Percentiles rank a stretch among this genome's conserved stretches.
phyloP scores from a whole-genome alignment of 1,140 invertebrate species.

The Lepidurus packardi region DNA sequence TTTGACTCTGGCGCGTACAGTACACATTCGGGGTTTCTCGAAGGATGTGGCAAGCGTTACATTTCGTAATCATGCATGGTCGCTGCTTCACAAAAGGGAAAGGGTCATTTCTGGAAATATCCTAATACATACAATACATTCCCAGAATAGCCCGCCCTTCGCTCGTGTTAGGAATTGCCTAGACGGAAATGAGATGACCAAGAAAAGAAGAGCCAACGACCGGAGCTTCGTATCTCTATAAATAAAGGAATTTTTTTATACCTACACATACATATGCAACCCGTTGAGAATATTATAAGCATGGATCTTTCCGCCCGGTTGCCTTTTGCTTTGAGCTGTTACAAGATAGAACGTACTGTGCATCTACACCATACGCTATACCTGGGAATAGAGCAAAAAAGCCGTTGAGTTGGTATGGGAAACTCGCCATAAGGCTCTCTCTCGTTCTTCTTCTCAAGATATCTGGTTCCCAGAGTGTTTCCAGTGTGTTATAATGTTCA shows the following conservation, averaged over 20 bases:
- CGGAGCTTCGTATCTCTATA: background rate
- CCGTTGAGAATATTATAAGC: background rate
- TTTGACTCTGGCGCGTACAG: background rate
- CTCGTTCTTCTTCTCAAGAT: background rate
- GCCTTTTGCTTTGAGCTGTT: background rate
- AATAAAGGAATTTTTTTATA: background rate
- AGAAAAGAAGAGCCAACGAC: background rate
- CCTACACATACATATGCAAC: background rate
- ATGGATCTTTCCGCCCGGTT: slow-evolving; percentile 2
- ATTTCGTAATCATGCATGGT: slow-evolving; percentile 1
- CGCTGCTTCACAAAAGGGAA: background rate
- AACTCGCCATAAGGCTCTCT: slow-evolving; percentile 13
- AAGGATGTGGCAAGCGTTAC: background rate
- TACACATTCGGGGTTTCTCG: background rate
- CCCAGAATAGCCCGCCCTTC: background rate
- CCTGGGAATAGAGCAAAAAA: background rate
- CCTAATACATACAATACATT: background rate
- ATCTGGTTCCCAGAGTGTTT: background rate
- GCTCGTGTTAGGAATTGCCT: background rate
- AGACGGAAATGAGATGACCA: background rate
- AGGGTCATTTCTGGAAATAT: background rate
- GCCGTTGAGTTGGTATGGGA: background rate
- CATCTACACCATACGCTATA: background rate
- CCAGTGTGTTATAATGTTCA: background rate
- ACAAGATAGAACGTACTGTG: no score